Base-by-base conservation (phyloP, 2,113 vertebrate genomes). In the Colius striatus region DNA sequence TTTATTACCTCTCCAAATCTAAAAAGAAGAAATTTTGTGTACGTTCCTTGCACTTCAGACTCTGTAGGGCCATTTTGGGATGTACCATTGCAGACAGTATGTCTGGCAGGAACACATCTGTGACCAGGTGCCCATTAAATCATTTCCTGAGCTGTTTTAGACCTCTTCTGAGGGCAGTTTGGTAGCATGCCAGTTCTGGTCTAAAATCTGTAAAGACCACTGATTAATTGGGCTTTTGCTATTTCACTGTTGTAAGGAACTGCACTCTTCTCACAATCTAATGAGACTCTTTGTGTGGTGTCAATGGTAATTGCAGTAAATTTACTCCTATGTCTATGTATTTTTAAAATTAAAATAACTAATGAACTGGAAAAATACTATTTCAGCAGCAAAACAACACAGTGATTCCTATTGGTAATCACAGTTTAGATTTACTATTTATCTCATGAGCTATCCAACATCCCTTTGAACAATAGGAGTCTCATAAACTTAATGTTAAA, bases 41-140 rank as follows among this genome's bases (percentile, higher is more conserved):
- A 83, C 0, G 4, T 63, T 83, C 67, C 83, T 89, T 86, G 83
- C 83, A 75, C 78, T 93, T 86, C 73, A 95, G 72, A 91, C 87
- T 34, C 93, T 86, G 79, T 76, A 94, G 90, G 90, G 90, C 79
- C 87, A 89, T 96, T 97, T 61, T 88, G 92, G 85, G 92, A 95
- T 96, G 94, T 84, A 96, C 76, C 83, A 75, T 0, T 94, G 93
- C 92, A 95, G 95, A 96, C 96, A 86, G 68, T 90, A 72, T 86
- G 94, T 96, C 94, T 96, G 92, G 79, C 87, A 96, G 92, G 79
- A 96, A 93, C 93, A 95, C 79, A 96, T 95, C 95, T 95, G 87
- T 88, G 94, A 96, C 95, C 91, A 95, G 93, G 94, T 96, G 92
- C 95, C 94, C 90, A 96, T 95, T 96, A 96, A 96, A 97, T 96